Base-by-base conservation (phyloP, 2,888 invertebrate species). In the Andrena bicolor region DNA sequence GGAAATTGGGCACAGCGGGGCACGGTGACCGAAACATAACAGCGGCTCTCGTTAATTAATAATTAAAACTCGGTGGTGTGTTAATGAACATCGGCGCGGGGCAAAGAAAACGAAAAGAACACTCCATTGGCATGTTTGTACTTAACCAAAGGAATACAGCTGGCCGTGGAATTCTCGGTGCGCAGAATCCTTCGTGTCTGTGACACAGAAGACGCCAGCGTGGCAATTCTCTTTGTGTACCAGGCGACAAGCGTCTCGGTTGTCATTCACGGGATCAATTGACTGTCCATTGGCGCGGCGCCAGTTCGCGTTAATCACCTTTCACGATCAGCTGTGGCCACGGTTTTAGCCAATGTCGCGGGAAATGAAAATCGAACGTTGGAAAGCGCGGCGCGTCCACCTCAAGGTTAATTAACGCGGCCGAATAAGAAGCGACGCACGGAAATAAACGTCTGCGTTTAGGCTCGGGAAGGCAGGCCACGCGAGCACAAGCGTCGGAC, bases 401-500 rank as follows among this genome's bases (percentile, higher is more conserved):
- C 65, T 80, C 88, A 88, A 88, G 88, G 87, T 87, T 85, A 85
- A 88, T 88, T 88, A 88, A 80, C 72, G 49, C 70, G 70, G 20
- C 13, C 81, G 64, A 49, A 48, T 71, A 61, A 77, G 41, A 66
- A 64, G 32, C 68, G 41, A 23, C 7, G 56, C n/a, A 56, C 66
- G 64, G 61, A 82, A 86, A 80, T 86, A 85, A 80, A 75, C 35
- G 41, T 49, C 66, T 53, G 16, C 49, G 35, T 74, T 66, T 48
- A 41, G 41, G 56, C 23, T 8, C 28, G 32, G 32, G 30, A 53
- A 6, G 28, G 16, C 10, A 28, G 41, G 23, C 23, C 69, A 23
- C 28, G 69, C 7, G 53, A 48, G 56, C n/a, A 41, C 26, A 16
- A 51, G 28, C 56, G 8, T 58, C 73, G 41, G 41, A 16, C 41